Base-by-base conservation (phyloP, 1,140 invertebrate genomes). In the Heliconius melpomene region DNA sequence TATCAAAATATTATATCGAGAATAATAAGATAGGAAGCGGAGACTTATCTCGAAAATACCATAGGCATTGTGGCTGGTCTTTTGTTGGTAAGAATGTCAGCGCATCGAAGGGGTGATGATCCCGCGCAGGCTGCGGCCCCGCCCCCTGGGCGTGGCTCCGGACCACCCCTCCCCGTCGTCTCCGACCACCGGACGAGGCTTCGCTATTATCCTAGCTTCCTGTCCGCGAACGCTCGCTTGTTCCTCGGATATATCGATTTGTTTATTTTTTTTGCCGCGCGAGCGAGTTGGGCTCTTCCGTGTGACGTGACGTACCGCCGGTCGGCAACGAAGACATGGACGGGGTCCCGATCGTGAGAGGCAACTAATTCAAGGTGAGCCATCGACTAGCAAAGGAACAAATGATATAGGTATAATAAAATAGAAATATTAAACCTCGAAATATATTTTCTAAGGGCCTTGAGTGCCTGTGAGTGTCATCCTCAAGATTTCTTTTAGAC, bases 161-260 rank as follows among this genome's bases (percentile, higher is more conserved):
- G 75, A 81, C 88, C 82, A 84, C 86, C 84, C 85, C 84, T 85
- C 85, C 86, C 87, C 66, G 79, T 80, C 81, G 81, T 84, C 88
- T 86, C 86, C 84, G 75, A 75, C 86, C 79, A 90, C 92, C 92
- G 92, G 91, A 92, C 91, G 91, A 87, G 84, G 88, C 88, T 89
- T 90, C 88, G 86, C 91, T 91, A 92, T 93, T 93, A 93, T 93
- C 87, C 87, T 88, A 83, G 91, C 83, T 92, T 93, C 92, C 92
- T 93, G 92, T 93, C 90, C 89, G 87, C 86, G 89, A 87, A 89
- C 91, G 88, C 90, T 88, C 90, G 91, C 87, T 88, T 90, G 88
- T 88, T 88, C 90, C 87, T 87, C 87, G 86, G 84, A 88, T 89
- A 89, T 88, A 91, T 92, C 85, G 91, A 92, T 93, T 90, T 93